These are phyloP conservation scores for Elgaria multicarinata DNA, from an alignment of 2,113 vertebrate genomes.

Conservation along the genomic window DNA sequence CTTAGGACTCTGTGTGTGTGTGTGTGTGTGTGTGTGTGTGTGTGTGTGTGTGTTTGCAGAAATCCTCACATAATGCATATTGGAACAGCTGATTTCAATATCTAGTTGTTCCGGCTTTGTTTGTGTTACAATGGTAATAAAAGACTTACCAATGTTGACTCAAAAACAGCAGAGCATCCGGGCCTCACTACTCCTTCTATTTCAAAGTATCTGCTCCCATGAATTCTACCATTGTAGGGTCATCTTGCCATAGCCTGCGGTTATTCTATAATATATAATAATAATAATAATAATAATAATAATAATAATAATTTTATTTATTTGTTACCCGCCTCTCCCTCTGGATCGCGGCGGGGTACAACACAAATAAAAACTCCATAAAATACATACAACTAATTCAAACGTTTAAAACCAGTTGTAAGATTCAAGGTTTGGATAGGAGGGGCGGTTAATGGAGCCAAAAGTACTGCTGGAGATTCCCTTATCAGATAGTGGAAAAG, in stretches of 20 bases:
- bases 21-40: too few species aligned
- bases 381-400: too few species aligned
- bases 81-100: constrained; percentile 39
- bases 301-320: too few species aligned
- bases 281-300: too few species aligned
- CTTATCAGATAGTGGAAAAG: background rate
- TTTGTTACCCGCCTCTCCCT: too few species aligned
- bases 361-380: too few species aligned
- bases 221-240: background rate
- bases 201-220: background rate
- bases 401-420: too few species aligned
- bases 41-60: constrained; percentile 11
- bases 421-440: background rate
- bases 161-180: background rate
- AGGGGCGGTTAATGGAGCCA: background rate
- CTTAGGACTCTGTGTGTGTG: too few species aligned
- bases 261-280: background rate
- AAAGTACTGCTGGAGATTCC: background rate
- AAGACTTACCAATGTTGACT: constrained; percentile 21
- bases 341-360: too few species aligned
- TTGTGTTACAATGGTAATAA: constrained; percentile 40
- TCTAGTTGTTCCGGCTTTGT: constrained; percentile 21
- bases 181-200: background rate
- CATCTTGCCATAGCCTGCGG: background rate
- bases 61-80: constrained; percentile 5